Conservation (phyloP, 1,140 invertebrate species). For the Choristoneura fumiferana region DNA sequence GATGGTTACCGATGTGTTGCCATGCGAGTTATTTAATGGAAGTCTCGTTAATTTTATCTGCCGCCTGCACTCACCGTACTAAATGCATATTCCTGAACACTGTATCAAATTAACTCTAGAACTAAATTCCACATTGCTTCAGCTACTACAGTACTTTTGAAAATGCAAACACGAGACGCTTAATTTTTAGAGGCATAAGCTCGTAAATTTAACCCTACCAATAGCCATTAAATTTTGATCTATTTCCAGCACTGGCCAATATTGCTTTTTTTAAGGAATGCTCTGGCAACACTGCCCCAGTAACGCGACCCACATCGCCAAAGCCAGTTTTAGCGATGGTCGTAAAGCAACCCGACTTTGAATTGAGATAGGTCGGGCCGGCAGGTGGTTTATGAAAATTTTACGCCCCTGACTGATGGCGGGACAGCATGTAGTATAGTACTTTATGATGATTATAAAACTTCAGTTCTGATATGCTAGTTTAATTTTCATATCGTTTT, state of each 20-base stretch:
- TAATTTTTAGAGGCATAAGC: too few species aligned
- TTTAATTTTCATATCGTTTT: too few species aligned
- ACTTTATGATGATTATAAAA: slow-evolving; percentile 14
- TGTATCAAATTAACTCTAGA: too few species aligned
- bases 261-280: slow-evolving; percentile 8
- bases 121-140: too few species aligned
- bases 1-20: slow-evolving; percentile 24
- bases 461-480: background rate
- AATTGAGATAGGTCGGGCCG: slow-evolving; percentile 41
- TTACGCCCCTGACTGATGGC: slow-evolving; percentile 4
- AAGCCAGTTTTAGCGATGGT: slow-evolving; percentile 29
- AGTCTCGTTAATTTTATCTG: background rate
- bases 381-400: slow-evolving; percentile 16
- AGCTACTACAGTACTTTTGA: too few species aligned
- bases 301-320: slow-evolving; percentile 7
- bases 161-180: too few species aligned
- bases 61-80: too few species aligned
- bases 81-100: too few species aligned
- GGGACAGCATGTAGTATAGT: background rate
- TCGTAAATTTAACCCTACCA: too few species aligned
- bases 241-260: background rate
- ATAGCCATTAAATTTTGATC: slow-evolving; percentile 13
- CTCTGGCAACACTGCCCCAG: slow-evolving; percentile 9
- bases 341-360: slow-evolving; percentile 35
- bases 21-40: background rate